Evolutionary conservation across 2,113 vertebrate genomes (phyloP).

Genomic region (Empidonax traillii): DNA sequence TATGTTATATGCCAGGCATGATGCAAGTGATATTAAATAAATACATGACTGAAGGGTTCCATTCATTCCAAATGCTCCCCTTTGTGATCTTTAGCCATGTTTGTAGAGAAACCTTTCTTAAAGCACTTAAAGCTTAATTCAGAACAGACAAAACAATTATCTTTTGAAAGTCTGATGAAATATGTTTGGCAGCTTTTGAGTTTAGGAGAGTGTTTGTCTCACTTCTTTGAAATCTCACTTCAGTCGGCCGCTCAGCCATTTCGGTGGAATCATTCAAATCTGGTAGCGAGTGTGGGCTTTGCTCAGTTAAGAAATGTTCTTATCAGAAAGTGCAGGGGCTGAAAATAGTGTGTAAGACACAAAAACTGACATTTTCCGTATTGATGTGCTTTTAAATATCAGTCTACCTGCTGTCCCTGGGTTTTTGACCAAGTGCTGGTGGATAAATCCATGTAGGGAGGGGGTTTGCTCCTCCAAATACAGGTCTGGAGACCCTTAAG

Average conservation of each 20-base stretch:
- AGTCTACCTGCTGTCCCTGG: background rate
- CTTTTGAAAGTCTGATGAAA: conserved; percentile 59
- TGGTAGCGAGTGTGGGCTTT: background rate
- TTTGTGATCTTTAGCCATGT: conserved; percentile 58
- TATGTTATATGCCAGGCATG: background rate
- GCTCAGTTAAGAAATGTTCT: background rate
- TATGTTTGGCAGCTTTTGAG: conserved; percentile 58
- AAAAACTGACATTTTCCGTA: background rate
- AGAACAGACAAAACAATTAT: conserved; percentile 61
- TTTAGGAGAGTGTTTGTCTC: conserved; percentile 25
- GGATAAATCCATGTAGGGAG: background rate
- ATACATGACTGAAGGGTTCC: conserved; percentile 31
- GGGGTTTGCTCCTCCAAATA: background rate
- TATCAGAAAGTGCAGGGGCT: background rate
- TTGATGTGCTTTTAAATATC: background rate
- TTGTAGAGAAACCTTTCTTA: conserved; percentile 41
- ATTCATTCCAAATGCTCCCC: conserved; percentile 40
- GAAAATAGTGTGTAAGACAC: background rate
- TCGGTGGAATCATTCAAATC: background rate
- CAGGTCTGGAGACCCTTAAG: background rate
- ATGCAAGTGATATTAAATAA: conserved; percentile 15
- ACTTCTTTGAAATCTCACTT: conserved; percentile 51
- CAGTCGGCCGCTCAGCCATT: background rate
- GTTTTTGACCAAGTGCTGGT: background rate
- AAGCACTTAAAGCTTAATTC: conserved; percentile 52